Percentiles rank a stretch among this genome's conserved stretches.
Evolutionary conservation across 2,113 vertebrate genomes (phyloP).

Genomic region (Oreocharis arfaki): DNA sequence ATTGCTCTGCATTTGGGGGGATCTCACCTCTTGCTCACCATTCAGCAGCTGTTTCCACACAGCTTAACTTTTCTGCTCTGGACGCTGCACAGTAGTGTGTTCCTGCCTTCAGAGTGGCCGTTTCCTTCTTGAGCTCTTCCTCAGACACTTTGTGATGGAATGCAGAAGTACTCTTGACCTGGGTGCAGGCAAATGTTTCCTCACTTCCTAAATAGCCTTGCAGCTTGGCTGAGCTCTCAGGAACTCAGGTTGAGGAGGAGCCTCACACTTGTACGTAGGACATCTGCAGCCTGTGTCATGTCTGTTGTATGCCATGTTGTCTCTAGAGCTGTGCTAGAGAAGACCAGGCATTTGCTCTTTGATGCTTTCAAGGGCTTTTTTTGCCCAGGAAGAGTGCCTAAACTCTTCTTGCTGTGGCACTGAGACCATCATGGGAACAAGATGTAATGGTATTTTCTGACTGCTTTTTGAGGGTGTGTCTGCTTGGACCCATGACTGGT

Average conservation of each 20-base stretch:
- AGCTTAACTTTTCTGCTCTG: neutral
- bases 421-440: neutral
- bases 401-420: neutral
- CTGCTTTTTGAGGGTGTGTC: neutral
- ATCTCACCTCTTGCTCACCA: neutral
- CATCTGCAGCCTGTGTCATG: rapidly evolving
- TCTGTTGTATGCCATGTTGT: neutral
- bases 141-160: neutral
- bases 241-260: neutral
- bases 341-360: neutral
- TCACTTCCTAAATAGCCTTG: neutral
- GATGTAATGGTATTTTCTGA: neutral
- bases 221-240: neutral
- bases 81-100: rapidly evolving
- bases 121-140: neutral
- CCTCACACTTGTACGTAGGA: rapidly evolving
- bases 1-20: neutral
- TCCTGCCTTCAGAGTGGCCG: neutral
- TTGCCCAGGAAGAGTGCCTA: neutral
- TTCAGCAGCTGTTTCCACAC: neutral
- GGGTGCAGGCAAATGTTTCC: neutral
- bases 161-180: neutral
- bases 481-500: neutral
- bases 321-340: neutral
- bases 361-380: neutral